Evolutionary conservation across 2,797 vertebrate species (phyloP).

Genomic region (Channallabes apus): DNA sequence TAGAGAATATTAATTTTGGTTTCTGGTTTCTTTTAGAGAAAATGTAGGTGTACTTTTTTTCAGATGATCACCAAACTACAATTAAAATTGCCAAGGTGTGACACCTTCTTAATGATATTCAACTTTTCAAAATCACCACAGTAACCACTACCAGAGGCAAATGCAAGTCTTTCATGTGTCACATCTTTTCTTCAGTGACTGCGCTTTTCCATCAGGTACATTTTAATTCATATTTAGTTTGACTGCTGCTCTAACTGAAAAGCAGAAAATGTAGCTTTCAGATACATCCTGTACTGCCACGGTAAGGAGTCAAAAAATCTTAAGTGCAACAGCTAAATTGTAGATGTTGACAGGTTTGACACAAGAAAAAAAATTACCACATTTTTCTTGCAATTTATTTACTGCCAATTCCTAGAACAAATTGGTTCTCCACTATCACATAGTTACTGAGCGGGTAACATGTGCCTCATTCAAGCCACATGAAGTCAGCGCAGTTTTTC

Average conservation of each 20-base stretch:
- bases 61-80: background rate
- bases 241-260: background rate
- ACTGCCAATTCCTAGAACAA: background rate
- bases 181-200: background rate
- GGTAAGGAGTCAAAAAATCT: background rate
- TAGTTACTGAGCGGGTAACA: background rate
- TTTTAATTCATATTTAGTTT: conserved; percentile 8
- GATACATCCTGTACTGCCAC: background rate
- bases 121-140: background rate
- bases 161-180: background rate
- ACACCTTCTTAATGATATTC: background rate
- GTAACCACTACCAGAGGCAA: background rate
- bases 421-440: background rate
- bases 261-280: background rate
- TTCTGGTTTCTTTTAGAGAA: background rate
- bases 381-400: background rate
- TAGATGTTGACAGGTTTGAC: background rate
- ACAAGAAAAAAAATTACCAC: too few species aligned
- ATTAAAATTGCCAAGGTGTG: background rate
- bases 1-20: background rate
- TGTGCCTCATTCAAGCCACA: background rate
- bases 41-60: background rate
- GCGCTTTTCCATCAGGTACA: background rate
- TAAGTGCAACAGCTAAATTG: background rate
- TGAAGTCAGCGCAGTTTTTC: background rate